Base-by-base conservation (phyloP, 1,140 invertebrate species). In the Drosophila repleta region DNA sequence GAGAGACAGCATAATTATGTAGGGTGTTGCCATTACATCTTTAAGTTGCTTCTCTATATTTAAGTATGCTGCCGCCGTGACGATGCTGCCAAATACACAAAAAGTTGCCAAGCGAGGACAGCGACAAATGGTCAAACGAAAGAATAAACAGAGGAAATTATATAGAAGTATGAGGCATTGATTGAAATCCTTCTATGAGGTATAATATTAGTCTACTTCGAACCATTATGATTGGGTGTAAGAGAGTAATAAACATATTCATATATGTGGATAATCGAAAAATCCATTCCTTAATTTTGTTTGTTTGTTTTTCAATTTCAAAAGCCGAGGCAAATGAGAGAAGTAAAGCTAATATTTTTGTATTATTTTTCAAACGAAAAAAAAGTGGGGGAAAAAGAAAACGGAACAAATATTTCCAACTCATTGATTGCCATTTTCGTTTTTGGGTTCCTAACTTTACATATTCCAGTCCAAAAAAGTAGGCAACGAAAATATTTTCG, bases 341-440 rank as follows among this genome's bases (percentile, higher is more conserved):
- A 71, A 62, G 68, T 61, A 66, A 71, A 75, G 78, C 74, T 68
- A 87, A 72, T 70, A 78, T 21, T 26, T 43, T 20, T 68, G 61
- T 56, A 29, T 48, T n/a, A n/a, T n/a, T n/a, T n/a, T n/a, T n/a
- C 15, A 24, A 39, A 17, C 6, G n/a, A 61, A 56, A 56, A 41
- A 29, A 17, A 32, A n/a, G 15, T 1, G 21, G 13, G 20, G 63
- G 73, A 84, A 57, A 53, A 70, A 37, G 15, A 15, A 41, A 43
- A 17, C n/a, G 17, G 17, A 43, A 43, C 39, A 81, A 80, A 90
- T 83, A 71, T 90, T 90, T 90, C 89, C 89, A 77, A 90, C 70
- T 83, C 89, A 90, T 90, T 90, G 89, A 90, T 90, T 90, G 71
- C 78, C 79, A 64, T 69, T 73, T 75, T 83, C 70, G 61, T 67